A percentile compares a stretch with the other conserved stretches of the same genome.
Evolutionary conservation across 2,888 invertebrate genomes (phyloP).

Genomic region (Lamellibrachia satsuma): DNA sequence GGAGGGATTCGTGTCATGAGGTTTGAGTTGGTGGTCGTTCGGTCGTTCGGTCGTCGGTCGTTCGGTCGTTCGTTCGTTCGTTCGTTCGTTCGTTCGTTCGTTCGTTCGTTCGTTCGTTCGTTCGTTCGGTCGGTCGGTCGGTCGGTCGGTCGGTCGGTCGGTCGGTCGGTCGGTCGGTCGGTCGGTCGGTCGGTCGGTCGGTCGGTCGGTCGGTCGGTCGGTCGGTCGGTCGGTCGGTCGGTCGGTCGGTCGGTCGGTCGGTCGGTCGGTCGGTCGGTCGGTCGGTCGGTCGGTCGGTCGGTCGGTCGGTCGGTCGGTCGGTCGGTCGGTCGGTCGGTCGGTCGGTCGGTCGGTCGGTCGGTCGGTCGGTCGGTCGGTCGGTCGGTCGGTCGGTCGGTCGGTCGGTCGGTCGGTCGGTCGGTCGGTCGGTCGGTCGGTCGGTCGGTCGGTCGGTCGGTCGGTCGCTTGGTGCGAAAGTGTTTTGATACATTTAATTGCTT

Average conservation of each 20-base stretch:
- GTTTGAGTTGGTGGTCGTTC: not conserved
- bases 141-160: not conserved
- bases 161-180: conserved; percentile 1
- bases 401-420: conserved; percentile 1
- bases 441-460: not conserved
- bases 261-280: not conserved
- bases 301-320: not conserved
- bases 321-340: conserved; percentile 1
- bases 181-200: not conserved
- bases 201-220: not conserved
- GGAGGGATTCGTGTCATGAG: no score
- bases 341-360: conserved; percentile 1
- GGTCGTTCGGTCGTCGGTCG: not conserved
- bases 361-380: not conserved
- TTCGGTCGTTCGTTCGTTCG: not conserved
- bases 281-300: conserved; percentile 1
- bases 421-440: conserved; percentile 1
- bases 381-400: conserved; percentile 1
- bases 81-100: not conserved
- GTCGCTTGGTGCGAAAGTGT: not conserved
- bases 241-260: not conserved
- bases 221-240: not conserved
- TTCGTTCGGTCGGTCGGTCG: not conserved
- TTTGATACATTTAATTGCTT: not conserved
- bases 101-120: not conserved